phyloP scores from a whole-genome alignment of 2,888 invertebrate genomes.

The Pheosia gnoma region DNA sequence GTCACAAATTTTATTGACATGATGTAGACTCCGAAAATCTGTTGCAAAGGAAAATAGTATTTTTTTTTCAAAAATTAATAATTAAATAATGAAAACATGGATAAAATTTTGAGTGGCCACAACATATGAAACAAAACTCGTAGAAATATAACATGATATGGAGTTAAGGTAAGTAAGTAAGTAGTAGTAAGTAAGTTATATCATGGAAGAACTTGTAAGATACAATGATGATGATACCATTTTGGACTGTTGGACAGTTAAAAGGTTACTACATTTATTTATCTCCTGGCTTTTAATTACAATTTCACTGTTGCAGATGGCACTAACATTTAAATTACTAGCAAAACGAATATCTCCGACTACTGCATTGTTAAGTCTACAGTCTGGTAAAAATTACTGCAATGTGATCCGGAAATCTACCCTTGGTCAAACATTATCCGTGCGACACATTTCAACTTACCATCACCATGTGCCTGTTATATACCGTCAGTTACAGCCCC shows the following conservation, averaged over 20 bases:
- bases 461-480: constrained; percentile 26
- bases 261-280: no score
- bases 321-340: constrained; percentile 50
- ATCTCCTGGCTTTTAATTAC: background rate
- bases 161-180: constrained; percentile 36
- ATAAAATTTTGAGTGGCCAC: constrained; percentile 19
- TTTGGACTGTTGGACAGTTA: no score
- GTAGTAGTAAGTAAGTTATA: constrained; percentile 18
- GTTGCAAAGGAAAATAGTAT: background rate
- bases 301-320: constrained; percentile 58
- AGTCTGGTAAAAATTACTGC: background rate
- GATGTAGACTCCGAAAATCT: constrained; percentile 4
- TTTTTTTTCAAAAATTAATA: background rate
- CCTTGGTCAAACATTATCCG: background rate
- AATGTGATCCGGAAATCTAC: background rate
- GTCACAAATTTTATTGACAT: constrained; percentile 1
- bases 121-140: constrained; percentile 19
- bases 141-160: constrained; percentile 35
- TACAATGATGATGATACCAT: no score
- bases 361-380: constrained; percentile 29
- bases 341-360: constrained; percentile 35
- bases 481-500: constrained; percentile 50
- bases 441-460: constrained; percentile 9
- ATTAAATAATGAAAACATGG: constrained; percentile 35
- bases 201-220: no score